These are phyloP conservation scores for Rhopalosiphum nymphaeae DNA, from an alignment of 2,888 invertebrate genomes.

Conservation along the genomic window DNA sequence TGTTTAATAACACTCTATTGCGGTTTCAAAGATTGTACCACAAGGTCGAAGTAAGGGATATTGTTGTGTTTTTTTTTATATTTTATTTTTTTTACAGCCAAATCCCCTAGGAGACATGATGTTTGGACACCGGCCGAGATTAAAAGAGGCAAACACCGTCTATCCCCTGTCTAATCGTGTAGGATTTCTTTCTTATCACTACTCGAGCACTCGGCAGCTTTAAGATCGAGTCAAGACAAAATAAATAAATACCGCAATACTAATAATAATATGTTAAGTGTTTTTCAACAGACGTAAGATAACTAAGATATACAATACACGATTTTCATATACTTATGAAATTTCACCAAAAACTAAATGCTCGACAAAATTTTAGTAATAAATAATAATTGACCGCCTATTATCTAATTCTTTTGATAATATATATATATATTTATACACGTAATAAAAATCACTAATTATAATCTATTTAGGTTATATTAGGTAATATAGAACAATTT, in stretches of 20 bases:
- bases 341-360: neutral
- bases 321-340: neutral
- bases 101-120: slow-evolving; percentile 46
- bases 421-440: neutral
- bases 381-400: neutral
- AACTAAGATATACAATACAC: neutral
- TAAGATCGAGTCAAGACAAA: neutral
- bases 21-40: neutral
- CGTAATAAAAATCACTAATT: neutral
- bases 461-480: neutral
- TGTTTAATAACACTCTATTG: slow-evolving; percentile 46
- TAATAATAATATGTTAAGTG: neutral
- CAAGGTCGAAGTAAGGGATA: slow-evolving; percentile 24
- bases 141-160: slow-evolving; percentile 52
- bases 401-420: neutral
- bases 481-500: too few relatives aligned
- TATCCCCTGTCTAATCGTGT: neutral
- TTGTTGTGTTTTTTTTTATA: neutral
- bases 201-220: neutral
- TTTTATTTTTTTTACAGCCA: neutral
- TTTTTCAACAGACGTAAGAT: neutral
- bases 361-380: neutral
- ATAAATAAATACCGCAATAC: neutral
- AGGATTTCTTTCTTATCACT: slow-evolving; percentile 40
- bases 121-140: slow-evolving; percentile 57